Base-by-base conservation (phyloP, 2,888 invertebrate genomes). In the Lasioglossum morio region DNA sequence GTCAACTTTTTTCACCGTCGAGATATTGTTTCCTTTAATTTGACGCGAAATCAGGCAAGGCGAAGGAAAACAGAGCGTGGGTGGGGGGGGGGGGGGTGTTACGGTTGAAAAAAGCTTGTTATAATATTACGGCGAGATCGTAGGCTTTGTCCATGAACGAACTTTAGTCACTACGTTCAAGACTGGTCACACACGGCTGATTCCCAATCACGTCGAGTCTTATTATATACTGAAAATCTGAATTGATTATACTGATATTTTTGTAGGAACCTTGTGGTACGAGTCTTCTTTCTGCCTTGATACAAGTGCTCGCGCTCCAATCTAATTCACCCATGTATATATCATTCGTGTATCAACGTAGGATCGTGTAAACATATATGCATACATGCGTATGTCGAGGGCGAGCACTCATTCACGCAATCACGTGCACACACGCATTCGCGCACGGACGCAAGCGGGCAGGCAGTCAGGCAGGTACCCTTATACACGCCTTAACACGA, bases 241-340 rank as follows among this genome's bases (percentile, higher is more conserved):
- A 89, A 91, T 90, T 91, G 91, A 90, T 91, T 92, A 92, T 91
- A 92, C 92, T 92, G 88, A 94, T 93, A 93, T 94, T 94, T 94
- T 94, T 94, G 91, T 93, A 94, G 93, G 88, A 91, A 93, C 91
- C 93, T 92, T 90, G 92, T 86, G 93, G 89, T 92, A 92, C 90
- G 92, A 93, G 89, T 92, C 92, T 92, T 91, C 91, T 93, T 92
- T 92, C 93, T 93, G 92, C 91, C 93, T 91, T 90, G 90, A 90
- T 92, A 86, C 89, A 89, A 60, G 77, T 72, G 57, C 83, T 70
- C 40, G 70, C n/a, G 70, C n/a, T 70, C 40, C 37, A 70, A 70
- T 37, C 23, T 70, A 70, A 63, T 70, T 70, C 40, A 70, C 70
- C 40, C 30, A 63, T 63, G 30, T 27, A 30, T 63, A 63, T 63